Conservation (phyloP, 2,113 vertebrate genomes). For the Ranitomeya imitator region DNA sequence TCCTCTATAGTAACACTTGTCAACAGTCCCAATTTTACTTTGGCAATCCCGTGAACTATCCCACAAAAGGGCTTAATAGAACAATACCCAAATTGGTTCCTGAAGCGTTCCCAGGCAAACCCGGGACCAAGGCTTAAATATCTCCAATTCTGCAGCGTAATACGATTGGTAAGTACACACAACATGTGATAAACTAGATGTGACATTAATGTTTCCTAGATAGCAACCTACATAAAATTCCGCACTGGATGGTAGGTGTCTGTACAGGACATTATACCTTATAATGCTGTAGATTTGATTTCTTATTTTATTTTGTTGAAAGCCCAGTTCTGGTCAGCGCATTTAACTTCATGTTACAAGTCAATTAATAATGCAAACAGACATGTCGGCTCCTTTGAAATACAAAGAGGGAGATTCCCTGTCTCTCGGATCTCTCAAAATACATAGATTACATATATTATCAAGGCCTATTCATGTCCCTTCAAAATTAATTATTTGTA, state of each 20-base stretch:
- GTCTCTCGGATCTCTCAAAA: conserved; percentile 14
- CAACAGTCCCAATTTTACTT: too few species aligned
- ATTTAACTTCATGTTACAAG: conserved; percentile 12
- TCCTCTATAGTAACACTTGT: too few species aligned
- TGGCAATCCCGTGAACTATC: too few species aligned
- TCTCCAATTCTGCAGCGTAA: too few species aligned
- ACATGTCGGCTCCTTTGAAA: conserved; percentile 22
- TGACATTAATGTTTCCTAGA: not conserved
- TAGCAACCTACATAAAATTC: not conserved
- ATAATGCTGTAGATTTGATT: not conserved
- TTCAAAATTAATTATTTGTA: conserved; percentile 8
- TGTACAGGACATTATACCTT: not conserved
- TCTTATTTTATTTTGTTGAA: not conserved
- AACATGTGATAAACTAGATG: too few species aligned
- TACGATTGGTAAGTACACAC: too few species aligned
- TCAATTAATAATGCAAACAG: conserved; percentile 23
- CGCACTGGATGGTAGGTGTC: not conserved
- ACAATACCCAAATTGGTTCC: too few species aligned
- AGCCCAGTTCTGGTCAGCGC: not conserved
- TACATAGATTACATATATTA: conserved; percentile 29
- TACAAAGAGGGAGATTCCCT: not conserved
- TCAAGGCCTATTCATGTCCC: conserved; percentile 10
- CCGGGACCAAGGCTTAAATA: too few species aligned
- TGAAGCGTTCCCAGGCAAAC: too few species aligned
- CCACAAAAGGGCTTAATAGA: too few species aligned